phyloP scores from a whole-genome alignment of 2,113 vertebrate species.

The Peromyscus californicus region DNA sequence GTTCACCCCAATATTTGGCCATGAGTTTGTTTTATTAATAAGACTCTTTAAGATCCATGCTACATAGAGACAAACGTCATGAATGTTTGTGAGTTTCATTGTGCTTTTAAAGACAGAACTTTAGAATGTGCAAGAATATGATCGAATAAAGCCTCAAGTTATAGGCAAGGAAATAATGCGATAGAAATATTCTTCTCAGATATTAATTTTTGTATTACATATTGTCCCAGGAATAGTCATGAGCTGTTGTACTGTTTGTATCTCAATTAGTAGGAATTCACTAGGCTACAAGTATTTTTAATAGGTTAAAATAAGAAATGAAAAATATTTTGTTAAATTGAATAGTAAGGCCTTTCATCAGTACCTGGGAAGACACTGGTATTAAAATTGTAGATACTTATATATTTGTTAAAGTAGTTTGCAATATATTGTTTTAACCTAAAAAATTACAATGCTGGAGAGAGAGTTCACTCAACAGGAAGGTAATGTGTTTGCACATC shows the following conservation, averaged over 20 bases:
- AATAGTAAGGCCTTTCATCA: background rate
- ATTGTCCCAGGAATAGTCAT: background rate
- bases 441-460: background rate
- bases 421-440: background rate
- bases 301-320: background rate
- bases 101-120: background rate
- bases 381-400: background rate
- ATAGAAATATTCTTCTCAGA: background rate
- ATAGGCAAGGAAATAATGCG: background rate
- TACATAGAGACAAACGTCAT: background rate
- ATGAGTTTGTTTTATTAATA: too few relatives aligned
- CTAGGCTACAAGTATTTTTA: background rate
- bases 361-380: background rate
- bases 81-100: background rate
- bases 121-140: background rate
- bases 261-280: background rate
- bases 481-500: background rate
- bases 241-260: background rate
- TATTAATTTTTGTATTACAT: background rate
- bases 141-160: background rate
- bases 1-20: too few relatives aligned
- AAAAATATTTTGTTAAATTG: constrained; percentile 9
- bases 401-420: constrained; percentile 33
- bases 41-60: too few relatives aligned
- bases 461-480: background rate